A percentile compares a stretch with the other conserved stretches of the same genome.
Evolutionary conservation across 1,140 invertebrate genomes (phyloP).

Genomic region (Neodiprion pinetum): DNA sequence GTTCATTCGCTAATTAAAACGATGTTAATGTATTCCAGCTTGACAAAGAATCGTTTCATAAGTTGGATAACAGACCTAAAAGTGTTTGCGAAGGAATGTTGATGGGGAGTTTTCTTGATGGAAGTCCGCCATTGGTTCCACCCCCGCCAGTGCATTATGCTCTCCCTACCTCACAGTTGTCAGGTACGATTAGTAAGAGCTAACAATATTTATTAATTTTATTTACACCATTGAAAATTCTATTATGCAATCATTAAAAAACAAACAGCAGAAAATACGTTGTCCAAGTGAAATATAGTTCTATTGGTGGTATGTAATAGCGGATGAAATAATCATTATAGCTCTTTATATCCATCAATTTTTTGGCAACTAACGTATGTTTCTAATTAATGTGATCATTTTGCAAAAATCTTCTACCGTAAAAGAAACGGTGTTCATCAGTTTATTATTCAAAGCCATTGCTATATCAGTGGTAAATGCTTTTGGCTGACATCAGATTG

Average conservation of each 20-base stretch:
- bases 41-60: constrained; percentile 49
- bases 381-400: no score
- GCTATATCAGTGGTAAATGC: not conserved
- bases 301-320: no score
- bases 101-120: constrained; percentile 47
- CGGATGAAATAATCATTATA: no score
- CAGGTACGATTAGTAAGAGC: constrained; percentile 42
- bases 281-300: not conserved
- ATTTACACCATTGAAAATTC: not conserved
- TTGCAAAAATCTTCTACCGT: no score
- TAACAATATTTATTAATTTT: no score
- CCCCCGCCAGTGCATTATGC: constrained; percentile 69
- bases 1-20: not conserved
- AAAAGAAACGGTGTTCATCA: no score
- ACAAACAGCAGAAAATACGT: not conserved
- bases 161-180: constrained; percentile 43
- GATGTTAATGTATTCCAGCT: constrained; percentile 44
- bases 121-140: constrained; percentile 64
- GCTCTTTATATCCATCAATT: no score
- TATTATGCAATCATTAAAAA: not conserved
- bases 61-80: constrained; percentile 51
- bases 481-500: not conserved
- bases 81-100: constrained; percentile 57
- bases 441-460: no score
- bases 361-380: no score